Conservation (phyloP, 2,888 invertebrate species). For the Pegoplata infirma region DNA sequence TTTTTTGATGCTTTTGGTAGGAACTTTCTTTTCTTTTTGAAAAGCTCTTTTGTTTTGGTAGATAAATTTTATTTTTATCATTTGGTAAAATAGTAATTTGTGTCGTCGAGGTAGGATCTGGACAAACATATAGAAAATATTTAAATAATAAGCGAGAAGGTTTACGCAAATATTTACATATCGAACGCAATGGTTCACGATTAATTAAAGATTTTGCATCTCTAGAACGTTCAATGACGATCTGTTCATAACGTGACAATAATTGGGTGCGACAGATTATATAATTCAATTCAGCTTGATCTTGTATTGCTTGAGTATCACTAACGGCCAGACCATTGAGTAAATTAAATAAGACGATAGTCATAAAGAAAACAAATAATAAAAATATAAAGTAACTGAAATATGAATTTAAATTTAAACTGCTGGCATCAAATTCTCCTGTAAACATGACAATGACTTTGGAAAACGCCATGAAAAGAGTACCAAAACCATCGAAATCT, state of each 20-base stretch:
- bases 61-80: constrained; percentile 81
- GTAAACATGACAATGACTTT: constrained; percentile 93
- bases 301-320: constrained; percentile 88
- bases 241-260: constrained; percentile 86
- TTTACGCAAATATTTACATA: constrained; percentile 66
- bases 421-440: constrained; percentile 90
- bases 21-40: constrained; percentile 71
- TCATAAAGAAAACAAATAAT: constrained; percentile 88
- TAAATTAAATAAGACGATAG: constrained; percentile 89
- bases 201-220: constrained; percentile 70
- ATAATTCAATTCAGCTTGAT: constrained; percentile 88
- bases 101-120: constrained; percentile 82
- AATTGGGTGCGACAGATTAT: constrained; percentile 85
- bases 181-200: constrained; percentile 68
- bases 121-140: constrained; percentile 80
- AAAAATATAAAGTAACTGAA: constrained; percentile 87
- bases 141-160: constrained; percentile 70
- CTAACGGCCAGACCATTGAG: constrained; percentile 91
- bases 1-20: constrained; percentile 42
- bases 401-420: constrained; percentile 85
- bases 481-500: constrained; percentile 83
- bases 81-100: constrained; percentile 84
- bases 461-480: constrained; percentile 85
- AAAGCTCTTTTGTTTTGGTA: constrained; percentile 74
- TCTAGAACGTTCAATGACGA: constrained; percentile 81